Evolutionary conservation across 1,140 invertebrate genomes (phyloP), one percentile per base, ranked within the genome.

Genomic region (Aleiodes sp.): DNA sequence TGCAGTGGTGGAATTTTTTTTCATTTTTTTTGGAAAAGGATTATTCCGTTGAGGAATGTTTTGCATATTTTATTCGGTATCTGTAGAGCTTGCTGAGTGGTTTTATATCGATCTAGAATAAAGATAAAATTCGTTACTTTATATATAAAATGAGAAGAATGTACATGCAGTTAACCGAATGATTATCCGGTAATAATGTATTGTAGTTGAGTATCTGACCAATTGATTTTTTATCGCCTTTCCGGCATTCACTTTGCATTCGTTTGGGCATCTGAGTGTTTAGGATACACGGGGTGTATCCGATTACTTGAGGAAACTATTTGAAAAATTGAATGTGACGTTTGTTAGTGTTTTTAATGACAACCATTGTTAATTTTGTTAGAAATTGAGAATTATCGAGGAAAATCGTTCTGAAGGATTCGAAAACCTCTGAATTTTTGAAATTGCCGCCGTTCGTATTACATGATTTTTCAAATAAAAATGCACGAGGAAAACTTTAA

Each of bases 161-260:
- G 59, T n/a, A 65, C 65, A 68, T 67, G 65, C 65, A 59, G 64
- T n/a, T n/a, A n/a, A n/a, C n/a, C n/a, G n/a, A n/a, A n/a, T n/a
- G 61, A 65, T 65, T 39, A 66, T 66, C 33, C 19, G 43, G 71
- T 57, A 65, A 72, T 72, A 72, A 72, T 61, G 64, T 72, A 72
- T 68, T 43, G 52, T 56, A 69, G 52, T 72, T 72, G 64, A 72
- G 57, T 59, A 57, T 59, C 33, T 46, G 12, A 10, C 9, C 31
- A 21, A 39, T 66, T 62, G 43, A 59, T 68, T 63, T 63, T 37
- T 26, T 59, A 61, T 68, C 29, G 19, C 56, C 31, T 73, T 73
- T 70, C 71, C 71, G 66, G 60, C 71, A 73, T 73, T 73, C 67
- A 41, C n/a, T n/a, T n/a, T n/a, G n/a, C n/a, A n/a, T n/a, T n/a